phyloP scores from a whole-genome alignment of 2,888 invertebrate genomes.

The Cryptosula pallasiana region DNA sequence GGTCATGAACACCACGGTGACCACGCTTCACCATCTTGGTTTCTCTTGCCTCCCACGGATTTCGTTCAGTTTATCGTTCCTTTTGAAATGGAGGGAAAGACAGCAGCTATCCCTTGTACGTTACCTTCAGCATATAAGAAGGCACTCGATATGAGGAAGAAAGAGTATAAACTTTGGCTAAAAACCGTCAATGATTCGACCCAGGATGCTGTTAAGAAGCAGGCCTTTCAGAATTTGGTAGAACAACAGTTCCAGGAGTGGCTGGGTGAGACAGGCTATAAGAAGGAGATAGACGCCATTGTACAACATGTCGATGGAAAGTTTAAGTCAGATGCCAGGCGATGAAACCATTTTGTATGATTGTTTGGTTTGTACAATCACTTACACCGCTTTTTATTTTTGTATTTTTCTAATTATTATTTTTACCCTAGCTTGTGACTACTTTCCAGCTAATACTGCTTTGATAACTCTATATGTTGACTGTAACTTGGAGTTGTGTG shows the following conservation, averaged over 20 bases:
- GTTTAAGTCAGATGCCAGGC: slow-evolving; percentile 1
- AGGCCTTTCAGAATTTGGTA: slow-evolving; percentile 47
- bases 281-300: slow-evolving; percentile 46
- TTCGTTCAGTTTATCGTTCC: slow-evolving; percentile 50
- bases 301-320: slow-evolving; percentile 29
- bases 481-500: no score
- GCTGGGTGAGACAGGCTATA: slow-evolving; percentile 47
- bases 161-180: slow-evolving; percentile 48
- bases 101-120: slow-evolving; percentile 41
- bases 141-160: slow-evolving; percentile 39
- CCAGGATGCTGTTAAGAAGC: slow-evolving; percentile 43
- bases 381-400: neutral
- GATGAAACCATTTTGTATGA: neutral
- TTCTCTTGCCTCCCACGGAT: slow-evolving; percentile 41
- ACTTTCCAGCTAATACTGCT: no score
- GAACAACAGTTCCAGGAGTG: slow-evolving; percentile 49
- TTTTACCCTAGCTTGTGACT: no score
- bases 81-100: slow-evolving; percentile 46
- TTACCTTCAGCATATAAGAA: slow-evolving; percentile 44
- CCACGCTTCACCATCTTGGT: slow-evolving; percentile 39
- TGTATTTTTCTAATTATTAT: neutral
- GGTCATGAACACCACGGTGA: slow-evolving; percentile 44
- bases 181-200: slow-evolving; percentile 34
- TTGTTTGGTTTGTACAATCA: neutral
- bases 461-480: no score